A percentile compares a stretch with the other conserved stretches of the same genome.
Evolutionary conservation across 2,797 vertebrate species (phyloP).

Genomic region (Galagoides demidoff): DNA sequence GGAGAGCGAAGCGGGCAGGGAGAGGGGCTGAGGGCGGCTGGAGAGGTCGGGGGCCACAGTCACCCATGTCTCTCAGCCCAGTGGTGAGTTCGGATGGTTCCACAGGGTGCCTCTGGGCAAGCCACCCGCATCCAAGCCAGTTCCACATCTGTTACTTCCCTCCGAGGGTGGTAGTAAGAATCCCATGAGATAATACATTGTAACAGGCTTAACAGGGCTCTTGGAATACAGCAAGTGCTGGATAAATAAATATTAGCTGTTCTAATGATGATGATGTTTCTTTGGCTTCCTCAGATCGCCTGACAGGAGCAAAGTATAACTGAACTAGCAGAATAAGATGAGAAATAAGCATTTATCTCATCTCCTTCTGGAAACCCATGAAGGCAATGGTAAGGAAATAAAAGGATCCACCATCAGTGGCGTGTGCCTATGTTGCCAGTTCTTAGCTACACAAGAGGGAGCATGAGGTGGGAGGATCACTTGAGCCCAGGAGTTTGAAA

Average conservation of each 20-base stretch:
- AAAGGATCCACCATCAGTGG: too few relatives aligned
- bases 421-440: not conserved
- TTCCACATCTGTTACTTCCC: not conserved
- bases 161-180: not conserved
- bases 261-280: not conserved
- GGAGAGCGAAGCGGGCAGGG: not conserved
- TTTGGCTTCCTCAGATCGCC: not conserved
- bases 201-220: not conserved
- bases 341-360: not conserved
- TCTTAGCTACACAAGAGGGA: not conserved
- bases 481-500: not conserved
- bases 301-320: not conserved
- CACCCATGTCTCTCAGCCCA: not conserved
- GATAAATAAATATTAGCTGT: not conserved
- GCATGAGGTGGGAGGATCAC: not conserved
- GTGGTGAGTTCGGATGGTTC: not conserved
- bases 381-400: not conserved
- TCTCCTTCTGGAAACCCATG: not conserved
- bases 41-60: not conserved
- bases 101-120: not conserved
- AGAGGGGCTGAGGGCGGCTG: not conserved
- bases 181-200: not conserved
- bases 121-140: not conserved
- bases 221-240: not conserved
- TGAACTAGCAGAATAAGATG: not conserved